Evolutionary conservation across 2,797 vertebrate genomes (phyloP), one percentile per base, ranked within the genome.

Genomic region (Coranthus polyacanthus): DNA sequence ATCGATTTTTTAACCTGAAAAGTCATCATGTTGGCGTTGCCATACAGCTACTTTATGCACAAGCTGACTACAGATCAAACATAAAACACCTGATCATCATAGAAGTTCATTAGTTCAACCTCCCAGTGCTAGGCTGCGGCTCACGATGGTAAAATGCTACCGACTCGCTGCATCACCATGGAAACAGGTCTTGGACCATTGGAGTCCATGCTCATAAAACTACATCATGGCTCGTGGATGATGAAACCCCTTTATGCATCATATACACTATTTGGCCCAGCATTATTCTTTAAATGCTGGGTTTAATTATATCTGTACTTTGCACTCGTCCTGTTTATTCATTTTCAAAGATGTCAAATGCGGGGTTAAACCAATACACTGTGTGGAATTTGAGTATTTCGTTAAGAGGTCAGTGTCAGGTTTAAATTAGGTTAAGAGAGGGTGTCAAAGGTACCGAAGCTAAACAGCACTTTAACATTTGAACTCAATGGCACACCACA

Each of bases 121-220:
- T 22, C 68, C 8, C 37, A 9, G 37, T 3, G 88, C 61, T 61
- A 69, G 26, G 63, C 44, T 72, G 72, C 64, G 15, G 75, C 64
- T 62, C 38, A 1, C 52, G 4, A 41, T 20, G 52, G 34, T 21
- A 3, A 45, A 66, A 56, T 16, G 72, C 52, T 62, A 63, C 47
- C 38, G 64, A 73, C 70, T 73, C 65, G 54, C 71, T 6, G 52
- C 54, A 85, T 89, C 62, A 47, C 78, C 73, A 88, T 89, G 80
- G 87, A 65, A 81, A 89, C 87, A 44, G 15, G 55, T 50, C 42
- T 32, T 56, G 21, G 29, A 11, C 53, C 20, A 37, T 1, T 5
- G 38, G 17, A 18, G 47, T 60, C 24, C 50, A 55, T 50, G 26
- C 17, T 37, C 2, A 4, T 21, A 15, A 29, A 24, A 43, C 37